Percentiles rank a stretch among this genome's conserved stretches.
These are phyloP conservation scores for Typhlichthys eigenmanni DNA, from an alignment of 2,797 vertebrate species.

Conservation along the genomic window DNA sequence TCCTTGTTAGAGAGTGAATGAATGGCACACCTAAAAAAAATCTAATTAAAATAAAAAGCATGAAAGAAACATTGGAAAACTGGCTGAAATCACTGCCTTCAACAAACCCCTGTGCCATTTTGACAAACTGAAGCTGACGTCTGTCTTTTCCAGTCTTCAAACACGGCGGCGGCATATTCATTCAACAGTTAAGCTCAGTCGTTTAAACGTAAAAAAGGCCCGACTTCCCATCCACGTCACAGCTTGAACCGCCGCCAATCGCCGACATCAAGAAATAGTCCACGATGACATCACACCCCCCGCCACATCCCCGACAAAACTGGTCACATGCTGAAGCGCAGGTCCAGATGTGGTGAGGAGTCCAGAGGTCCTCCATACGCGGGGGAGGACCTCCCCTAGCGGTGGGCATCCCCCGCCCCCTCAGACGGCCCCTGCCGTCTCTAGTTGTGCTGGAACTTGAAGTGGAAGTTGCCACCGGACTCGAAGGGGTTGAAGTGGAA, in stretches of 20 bases:
- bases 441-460: constrained; percentile 86
- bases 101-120: constrained; percentile 6
- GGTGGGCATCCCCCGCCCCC: constrained; percentile 9
- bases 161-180: constrained; percentile 9
- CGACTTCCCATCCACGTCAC: constrained; percentile 3
- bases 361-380: constrained; percentile 15
- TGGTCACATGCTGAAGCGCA: constrained; percentile 20
- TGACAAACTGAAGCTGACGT: constrained; percentile 11
- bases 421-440: constrained; percentile 18
- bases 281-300: background rate
- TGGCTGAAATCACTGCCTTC: constrained; percentile 11
- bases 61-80: constrained; percentile 1
- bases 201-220: constrained; percentile 13
- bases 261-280: too few relatives aligned
- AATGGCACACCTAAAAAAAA: constrained; percentile 46
- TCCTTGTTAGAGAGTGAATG: constrained; percentile 13
- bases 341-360: constrained; percentile 38
- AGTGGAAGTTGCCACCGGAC: constrained; percentile 83
- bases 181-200: constrained; percentile 15
- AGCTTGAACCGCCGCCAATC: constrained; percentile 13
- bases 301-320: constrained; percentile 15
- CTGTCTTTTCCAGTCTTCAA: constrained; percentile 23
- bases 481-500: constrained; percentile 86
- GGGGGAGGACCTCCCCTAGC: background rate
- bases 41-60: background rate